Percentiles rank a stretch among this genome's conserved stretches.
These are phyloP conservation scores for Zonitis immaculata DNA, from an alignment of 2,888 invertebrate genomes.

Conservation along the genomic window DNA sequence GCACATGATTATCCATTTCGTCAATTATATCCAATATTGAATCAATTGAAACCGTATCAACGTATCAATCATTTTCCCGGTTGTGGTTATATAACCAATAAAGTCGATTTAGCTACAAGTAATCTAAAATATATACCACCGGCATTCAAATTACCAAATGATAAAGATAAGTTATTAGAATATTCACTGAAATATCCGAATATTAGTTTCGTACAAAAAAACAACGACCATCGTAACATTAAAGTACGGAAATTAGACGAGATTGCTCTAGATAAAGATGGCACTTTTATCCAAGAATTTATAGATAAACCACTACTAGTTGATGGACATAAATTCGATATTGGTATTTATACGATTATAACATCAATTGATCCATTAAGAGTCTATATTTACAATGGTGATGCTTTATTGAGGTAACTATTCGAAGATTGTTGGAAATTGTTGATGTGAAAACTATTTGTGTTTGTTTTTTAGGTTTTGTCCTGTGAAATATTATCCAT, in stretches of 20 bases:
- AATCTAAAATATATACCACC: constrained; percentile 75
- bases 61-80: constrained; percentile 93
- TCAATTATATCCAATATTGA: constrained; percentile 52
- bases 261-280: constrained; percentile 64
- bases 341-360: constrained; percentile 88
- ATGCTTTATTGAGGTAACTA: constrained; percentile 75
- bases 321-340: constrained; percentile 93
- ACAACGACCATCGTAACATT: constrained; percentile 87
- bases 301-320: constrained; percentile 83
- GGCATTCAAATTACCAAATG: constrained; percentile 81
- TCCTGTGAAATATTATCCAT: constrained; percentile 82
- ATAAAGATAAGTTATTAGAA: constrained; percentile 63
- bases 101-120: constrained; percentile 81
- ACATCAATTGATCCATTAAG: constrained; percentile 89
- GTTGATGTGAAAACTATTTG: too few species aligned
- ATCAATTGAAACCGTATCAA: constrained; percentile 65
- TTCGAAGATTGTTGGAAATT: neutral
- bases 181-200: constrained; percentile 64
- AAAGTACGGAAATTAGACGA: constrained; percentile 66
- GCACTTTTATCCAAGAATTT: constrained; percentile 88
- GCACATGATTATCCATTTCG: constrained; percentile 89
- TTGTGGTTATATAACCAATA: constrained; percentile 87
- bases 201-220: constrained; percentile 83
- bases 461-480: constrained; percentile 67
- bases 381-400: constrained; percentile 78